phyloP scores from a whole-genome alignment of 2,113 vertebrate genomes.

The Python bivittatus region DNA sequence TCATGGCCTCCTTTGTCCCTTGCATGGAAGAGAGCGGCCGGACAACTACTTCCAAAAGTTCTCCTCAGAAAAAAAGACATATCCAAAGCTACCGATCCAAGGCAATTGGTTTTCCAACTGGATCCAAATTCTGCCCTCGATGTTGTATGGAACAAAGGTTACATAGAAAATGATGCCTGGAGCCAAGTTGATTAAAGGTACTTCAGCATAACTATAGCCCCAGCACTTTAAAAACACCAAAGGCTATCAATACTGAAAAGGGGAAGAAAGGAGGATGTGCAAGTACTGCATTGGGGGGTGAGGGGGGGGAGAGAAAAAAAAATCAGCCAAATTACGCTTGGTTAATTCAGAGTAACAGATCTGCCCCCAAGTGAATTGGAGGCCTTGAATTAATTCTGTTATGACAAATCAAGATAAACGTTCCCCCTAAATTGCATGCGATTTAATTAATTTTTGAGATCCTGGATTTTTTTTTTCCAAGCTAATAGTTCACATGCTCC shows the following conservation, averaged over 20 bases:
- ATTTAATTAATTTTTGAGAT: slow-evolving; percentile 99
- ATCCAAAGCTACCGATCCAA: slow-evolving; percentile 71
- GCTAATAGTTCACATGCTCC: slow-evolving; percentile 99
- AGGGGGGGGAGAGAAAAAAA: slow-evolving; percentile 68
- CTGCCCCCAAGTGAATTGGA: slow-evolving; percentile 99
- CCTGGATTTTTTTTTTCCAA: slow-evolving; percentile 80
- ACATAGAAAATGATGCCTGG: slow-evolving; percentile 80
- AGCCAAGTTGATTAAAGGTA: slow-evolving; percentile 96
- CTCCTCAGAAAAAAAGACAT: slow-evolving; percentile 67
- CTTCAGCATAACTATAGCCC: slow-evolving; percentile 91
- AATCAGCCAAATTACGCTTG: slow-evolving; percentile 96
- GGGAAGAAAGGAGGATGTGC: slow-evolving; percentile 78
- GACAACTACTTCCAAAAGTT: slow-evolving; percentile 43
- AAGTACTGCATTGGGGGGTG: slow-evolving; percentile 88
- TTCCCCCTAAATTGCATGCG: slow-evolving; percentile 99
- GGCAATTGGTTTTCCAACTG: slow-evolving; percentile 70
- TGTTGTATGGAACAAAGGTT: slow-evolving; percentile 80
- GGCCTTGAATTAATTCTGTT: slow-evolving; percentile 99
- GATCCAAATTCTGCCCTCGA: slow-evolving; percentile 74
- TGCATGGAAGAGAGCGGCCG: not conserved
- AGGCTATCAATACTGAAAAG: slow-evolving; percentile 95
- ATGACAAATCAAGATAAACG: slow-evolving; percentile 99
- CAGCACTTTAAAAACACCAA: slow-evolving; percentile 97
- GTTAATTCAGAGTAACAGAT: slow-evolving; percentile 99
- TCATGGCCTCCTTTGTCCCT: not conserved